Percentiles rank a stretch among this genome's conserved stretches.
phyloP scores from a whole-genome alignment of 2,797 vertebrate genomes.

The Clangula hyemalis region DNA sequence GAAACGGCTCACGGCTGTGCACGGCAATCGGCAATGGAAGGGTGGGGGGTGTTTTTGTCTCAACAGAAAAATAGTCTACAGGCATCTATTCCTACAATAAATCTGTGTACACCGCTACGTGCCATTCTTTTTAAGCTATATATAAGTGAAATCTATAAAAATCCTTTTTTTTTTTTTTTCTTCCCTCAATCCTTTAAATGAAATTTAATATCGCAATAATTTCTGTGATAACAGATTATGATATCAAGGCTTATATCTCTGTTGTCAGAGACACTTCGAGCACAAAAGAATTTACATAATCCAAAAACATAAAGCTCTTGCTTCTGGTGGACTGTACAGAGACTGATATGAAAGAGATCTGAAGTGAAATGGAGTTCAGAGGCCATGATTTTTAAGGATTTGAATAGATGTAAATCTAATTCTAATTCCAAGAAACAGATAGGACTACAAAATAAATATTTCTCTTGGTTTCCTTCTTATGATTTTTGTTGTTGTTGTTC shows the following conservation, averaged over 20 bases:
- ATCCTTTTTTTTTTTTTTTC: no score
- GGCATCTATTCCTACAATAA: neutral
- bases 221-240: neutral
- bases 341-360: neutral
- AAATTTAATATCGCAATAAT: neutral
- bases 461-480: neutral
- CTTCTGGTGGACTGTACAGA: neutral
- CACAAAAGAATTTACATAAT: neutral
- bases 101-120: neutral
- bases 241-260: neutral
- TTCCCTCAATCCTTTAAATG: neutral
- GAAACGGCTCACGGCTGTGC: no score
- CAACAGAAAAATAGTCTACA: neutral
- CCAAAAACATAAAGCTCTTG: neutral
- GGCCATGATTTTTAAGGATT: neutral
- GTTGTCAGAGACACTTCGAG: neutral
- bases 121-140: neutral
- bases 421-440: neutral
- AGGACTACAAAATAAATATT: neutral
- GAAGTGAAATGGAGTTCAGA: constrained; percentile 22
- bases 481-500: neutral
- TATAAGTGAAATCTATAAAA: neutral
- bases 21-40: neutral
- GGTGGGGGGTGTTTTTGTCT: neutral
- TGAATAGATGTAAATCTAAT: neutral